Percentiles rank a stretch among this genome's conserved stretches.
Conservation (phyloP, 2,797 vertebrate genomes). For the Champsocephalus esox region DNA sequence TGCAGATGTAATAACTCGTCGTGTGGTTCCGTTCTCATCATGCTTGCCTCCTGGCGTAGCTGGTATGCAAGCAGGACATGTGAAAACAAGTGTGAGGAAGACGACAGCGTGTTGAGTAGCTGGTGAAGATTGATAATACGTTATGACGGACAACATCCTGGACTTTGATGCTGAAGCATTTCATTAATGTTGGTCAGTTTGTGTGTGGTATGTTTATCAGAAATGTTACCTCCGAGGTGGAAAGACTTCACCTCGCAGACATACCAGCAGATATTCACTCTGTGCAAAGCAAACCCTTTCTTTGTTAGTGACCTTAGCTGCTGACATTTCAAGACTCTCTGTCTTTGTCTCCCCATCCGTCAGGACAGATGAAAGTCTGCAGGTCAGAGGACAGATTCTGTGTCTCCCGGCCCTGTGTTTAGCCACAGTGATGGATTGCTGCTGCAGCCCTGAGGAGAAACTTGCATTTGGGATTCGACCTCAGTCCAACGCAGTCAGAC, state of each 20-base stretch:
- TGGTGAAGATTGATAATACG: conserved; percentile 31
- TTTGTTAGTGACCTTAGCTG: conserved; percentile 10
- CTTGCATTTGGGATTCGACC: conserved; percentile 37
- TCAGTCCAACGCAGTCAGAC: conserved; percentile 33
- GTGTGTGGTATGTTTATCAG: background rate
- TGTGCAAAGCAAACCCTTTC: background rate
- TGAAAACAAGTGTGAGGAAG: conserved; percentile 30
- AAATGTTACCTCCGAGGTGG: conserved; percentile 11
- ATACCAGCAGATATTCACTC: background rate
- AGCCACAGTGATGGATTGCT: conserved; percentile 55
- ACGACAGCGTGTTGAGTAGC: background rate
- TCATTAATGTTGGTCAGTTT: background rate
- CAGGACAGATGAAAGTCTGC: conserved; percentile 46
- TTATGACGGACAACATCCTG: conserved; percentile 26
- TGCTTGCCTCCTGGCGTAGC: conserved; percentile 27
- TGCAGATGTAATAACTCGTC: background rate
- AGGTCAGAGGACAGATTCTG: conserved; percentile 63
- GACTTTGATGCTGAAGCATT: conserved; percentile 19
- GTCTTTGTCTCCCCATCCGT: conserved; percentile 49
- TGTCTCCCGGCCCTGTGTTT: conserved; percentile 43
- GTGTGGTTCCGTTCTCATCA: conserved; percentile 19
- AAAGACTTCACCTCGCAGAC: background rate
- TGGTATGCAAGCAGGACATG: conserved; percentile 30
- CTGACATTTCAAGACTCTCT: conserved; percentile 42
- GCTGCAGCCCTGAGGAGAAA: conserved; percentile 21